Conservation (phyloP, 2,888 invertebrate genomes). For the Nymphalis c-album region DNA sequence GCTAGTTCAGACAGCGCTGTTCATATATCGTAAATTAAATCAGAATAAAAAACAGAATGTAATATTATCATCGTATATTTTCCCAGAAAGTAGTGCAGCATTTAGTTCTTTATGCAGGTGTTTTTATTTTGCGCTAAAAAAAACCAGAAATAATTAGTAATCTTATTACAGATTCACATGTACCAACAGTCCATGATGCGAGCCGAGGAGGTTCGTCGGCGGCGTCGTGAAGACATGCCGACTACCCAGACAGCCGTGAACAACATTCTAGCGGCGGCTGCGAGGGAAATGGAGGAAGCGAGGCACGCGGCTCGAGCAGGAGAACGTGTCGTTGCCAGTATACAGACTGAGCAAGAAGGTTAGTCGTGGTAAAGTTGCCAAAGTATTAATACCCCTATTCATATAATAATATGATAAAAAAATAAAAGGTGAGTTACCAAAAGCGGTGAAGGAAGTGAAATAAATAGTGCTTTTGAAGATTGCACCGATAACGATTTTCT, state of each 20-base stretch:
- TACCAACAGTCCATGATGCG: conserved; percentile 80
- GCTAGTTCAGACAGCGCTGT: too few relatives aligned
- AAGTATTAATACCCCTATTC: background rate
- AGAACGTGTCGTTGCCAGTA: conserved; percentile 61
- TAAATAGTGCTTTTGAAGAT: too few relatives aligned
- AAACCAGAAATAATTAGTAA: background rate
- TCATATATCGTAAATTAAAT: too few relatives aligned
- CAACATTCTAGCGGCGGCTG: conserved; percentile 76
- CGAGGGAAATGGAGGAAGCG: conserved; percentile 75
- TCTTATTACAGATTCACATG: conserved; percentile 68
- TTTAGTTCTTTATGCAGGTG: too few relatives aligned
- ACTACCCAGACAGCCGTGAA: conserved; percentile 75
- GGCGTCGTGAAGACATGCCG: conserved; percentile 70
- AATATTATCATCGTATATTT: too few relatives aligned
- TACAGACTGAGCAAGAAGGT: conserved; percentile 75
- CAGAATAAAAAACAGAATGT: too few relatives aligned
- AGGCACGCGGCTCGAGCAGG: conserved; percentile 53
- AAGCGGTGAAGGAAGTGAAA: too few relatives aligned
- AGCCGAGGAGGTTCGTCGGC: conserved; percentile 70
- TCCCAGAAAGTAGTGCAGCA: too few relatives aligned
- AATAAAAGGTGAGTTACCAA: too few relatives aligned
- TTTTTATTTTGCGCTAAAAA: too few relatives aligned
- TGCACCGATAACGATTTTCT: too few relatives aligned
- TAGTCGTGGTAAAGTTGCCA: conserved; percentile 41
- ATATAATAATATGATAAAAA: too few relatives aligned